phyloP scores from a whole-genome alignment of 2,888 invertebrate genomes.

The Dione juno region DNA sequence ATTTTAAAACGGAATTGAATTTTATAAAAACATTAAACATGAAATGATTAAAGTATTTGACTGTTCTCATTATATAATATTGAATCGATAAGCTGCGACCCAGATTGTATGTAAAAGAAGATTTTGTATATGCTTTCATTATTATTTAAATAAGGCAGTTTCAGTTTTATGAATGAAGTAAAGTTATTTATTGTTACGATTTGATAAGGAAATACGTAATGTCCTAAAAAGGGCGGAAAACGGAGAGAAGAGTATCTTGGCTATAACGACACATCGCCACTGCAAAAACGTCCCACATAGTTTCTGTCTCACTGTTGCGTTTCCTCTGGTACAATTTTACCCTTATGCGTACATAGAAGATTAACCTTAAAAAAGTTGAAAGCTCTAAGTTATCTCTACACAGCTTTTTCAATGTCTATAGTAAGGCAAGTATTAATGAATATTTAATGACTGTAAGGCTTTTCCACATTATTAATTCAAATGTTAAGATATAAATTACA shows the following conservation, averaged over 20 bases:
- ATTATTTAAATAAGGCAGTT: background rate
- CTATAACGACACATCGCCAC: too few relatives aligned
- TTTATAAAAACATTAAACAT: slow-evolving; percentile 15
- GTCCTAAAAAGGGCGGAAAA: too few relatives aligned
- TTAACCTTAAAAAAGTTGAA: too few relatives aligned
- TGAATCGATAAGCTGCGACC: slow-evolving; percentile 14
- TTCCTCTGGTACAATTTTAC: too few relatives aligned
- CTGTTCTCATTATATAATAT: slow-evolving; percentile 20
- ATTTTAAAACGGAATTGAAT: slow-evolving; percentile 17
- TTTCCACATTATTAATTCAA: slow-evolving; percentile 16
- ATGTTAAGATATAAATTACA: slow-evolving; percentile 11
- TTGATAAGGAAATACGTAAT: too few relatives aligned
- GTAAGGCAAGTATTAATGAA: slow-evolving; percentile 9
- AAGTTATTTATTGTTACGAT: too few relatives aligned
- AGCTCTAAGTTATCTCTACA: background rate
- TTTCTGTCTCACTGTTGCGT: too few relatives aligned
- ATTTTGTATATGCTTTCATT: background rate
- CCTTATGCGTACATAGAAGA: too few relatives aligned
- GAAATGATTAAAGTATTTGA: slow-evolving; percentile 19
- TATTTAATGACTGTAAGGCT: slow-evolving; percentile 12
- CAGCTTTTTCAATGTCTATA: background rate
- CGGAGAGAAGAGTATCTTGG: too few relatives aligned
- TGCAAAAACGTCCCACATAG: too few relatives aligned
- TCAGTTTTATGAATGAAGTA: too few relatives aligned
- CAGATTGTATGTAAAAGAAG: slow-evolving; percentile 7